Percentiles rank a stretch among this genome's conserved stretches.
Evolutionary conservation across 2,113 vertebrate species (phyloP).

Genomic region (Ptychochromis oligacanthus): DNA sequence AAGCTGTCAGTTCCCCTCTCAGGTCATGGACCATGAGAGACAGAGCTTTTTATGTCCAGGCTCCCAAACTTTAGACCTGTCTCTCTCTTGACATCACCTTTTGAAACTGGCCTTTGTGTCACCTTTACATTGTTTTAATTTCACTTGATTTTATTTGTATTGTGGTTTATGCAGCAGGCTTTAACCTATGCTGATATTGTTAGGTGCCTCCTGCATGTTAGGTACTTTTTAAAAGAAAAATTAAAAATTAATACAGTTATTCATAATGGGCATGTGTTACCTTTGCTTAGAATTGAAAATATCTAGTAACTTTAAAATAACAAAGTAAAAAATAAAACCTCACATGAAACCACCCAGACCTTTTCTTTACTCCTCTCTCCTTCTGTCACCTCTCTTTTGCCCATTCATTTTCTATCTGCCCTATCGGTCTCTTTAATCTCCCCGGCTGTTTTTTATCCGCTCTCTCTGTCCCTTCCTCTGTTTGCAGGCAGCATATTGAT

Average conservation of each 20-base stretch:
- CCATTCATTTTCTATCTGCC: constrained; percentile 59
- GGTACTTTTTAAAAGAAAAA: not conserved
- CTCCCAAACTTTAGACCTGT: not conserved
- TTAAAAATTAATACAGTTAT: not conserved
- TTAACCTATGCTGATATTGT: not conserved
- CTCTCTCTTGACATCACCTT: not conserved
- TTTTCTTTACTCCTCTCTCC: constrained; percentile 5
- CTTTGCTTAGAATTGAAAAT: not conserved
- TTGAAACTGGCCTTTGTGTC: not conserved
- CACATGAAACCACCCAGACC: not conserved
- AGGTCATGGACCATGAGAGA: not conserved
- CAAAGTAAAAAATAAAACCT: not conserved
- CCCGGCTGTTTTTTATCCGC: constrained; percentile 65
- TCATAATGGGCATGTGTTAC: not conserved
- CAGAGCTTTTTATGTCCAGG: not conserved
- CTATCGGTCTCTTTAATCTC: constrained; percentile 69
- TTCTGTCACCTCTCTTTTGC: constrained; percentile 46
- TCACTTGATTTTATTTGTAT: not conserved
- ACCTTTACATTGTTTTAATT: not conserved
- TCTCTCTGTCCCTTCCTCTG: constrained; percentile 69
- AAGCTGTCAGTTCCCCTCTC: not conserved
- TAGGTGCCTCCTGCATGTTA: not conserved
- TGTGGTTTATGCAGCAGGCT: not conserved
- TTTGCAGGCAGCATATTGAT: constrained; percentile 82
- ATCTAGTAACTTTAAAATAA: not conserved